Conservation (phyloP, 2,797 vertebrate species). For the Gila robusta region DNA sequence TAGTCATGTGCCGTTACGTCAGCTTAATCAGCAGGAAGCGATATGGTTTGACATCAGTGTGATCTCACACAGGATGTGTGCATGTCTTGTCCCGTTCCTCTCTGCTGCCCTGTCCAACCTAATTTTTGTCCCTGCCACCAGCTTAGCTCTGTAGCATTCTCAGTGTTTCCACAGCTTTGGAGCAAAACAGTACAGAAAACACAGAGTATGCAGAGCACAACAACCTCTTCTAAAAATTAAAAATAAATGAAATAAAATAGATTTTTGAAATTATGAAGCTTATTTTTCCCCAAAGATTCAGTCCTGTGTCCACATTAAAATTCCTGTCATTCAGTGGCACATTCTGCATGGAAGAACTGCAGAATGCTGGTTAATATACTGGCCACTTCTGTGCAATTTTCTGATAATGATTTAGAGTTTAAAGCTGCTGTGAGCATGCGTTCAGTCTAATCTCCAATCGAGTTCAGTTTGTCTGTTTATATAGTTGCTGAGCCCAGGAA, state of each 20-base stretch:
- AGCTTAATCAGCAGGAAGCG: slow-evolving; percentile 46
- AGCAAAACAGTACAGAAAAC: slow-evolving; percentile 34
- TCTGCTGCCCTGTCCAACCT: slow-evolving; percentile 27
- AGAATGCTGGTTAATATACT: slow-evolving; percentile 3
- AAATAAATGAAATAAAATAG: background rate
- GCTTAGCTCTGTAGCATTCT: slow-evolving; percentile 24
- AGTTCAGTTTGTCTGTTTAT: slow-evolving; percentile 10
- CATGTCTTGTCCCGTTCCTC: slow-evolving; percentile 20
- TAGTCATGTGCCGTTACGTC: slow-evolving; percentile 43
- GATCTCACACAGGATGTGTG: slow-evolving; percentile 51
- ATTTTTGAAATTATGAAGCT: background rate
- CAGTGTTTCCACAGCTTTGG: slow-evolving; percentile 24
- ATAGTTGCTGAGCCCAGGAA: slow-evolving; percentile 6
- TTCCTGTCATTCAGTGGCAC: background rate
- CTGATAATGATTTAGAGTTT: slow-evolving; percentile 30
- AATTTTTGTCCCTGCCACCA: slow-evolving; percentile 6
- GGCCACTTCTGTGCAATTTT: slow-evolving; percentile 18
- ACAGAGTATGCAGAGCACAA: background rate
- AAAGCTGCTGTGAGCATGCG: slow-evolving; percentile 8
- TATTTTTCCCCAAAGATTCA: background rate
- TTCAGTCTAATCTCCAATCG: slow-evolving; percentile 4
- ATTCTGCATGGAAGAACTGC: slow-evolving; percentile 22
- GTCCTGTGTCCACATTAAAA: background rate
- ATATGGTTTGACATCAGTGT: slow-evolving; percentile 60
- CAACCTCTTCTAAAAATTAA: background rate